phyloP scores from a whole-genome alignment of 92 coral and sea anemone species.

The Anthopleura xanthogrammica region DNA sequence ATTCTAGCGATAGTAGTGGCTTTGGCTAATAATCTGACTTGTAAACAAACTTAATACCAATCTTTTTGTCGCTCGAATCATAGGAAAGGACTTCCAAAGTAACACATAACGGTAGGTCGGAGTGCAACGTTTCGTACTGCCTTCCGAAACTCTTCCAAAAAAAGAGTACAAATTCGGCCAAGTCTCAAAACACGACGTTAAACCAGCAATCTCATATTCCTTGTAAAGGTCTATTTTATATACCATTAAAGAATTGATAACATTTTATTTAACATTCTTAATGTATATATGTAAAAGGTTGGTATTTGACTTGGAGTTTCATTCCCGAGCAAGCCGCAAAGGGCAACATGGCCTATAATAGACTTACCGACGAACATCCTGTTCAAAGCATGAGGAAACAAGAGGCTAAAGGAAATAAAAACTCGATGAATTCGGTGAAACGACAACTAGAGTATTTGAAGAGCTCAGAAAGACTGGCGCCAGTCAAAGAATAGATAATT shows the following conservation, averaged over 20 bases:
- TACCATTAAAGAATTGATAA: slow-evolving; percentile 15
- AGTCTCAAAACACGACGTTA: not conserved
- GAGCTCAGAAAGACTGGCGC: slow-evolving; percentile 80
- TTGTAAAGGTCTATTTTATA: not conserved
- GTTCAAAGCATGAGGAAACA: slow-evolving; percentile 31
- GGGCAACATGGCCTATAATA: not conserved
- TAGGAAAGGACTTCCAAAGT: not conserved
- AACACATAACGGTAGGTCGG: not conserved
- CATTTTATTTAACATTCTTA: slow-evolving; percentile 15
- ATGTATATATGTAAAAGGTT: slow-evolving; percentile 1
- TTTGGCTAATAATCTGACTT: slow-evolving; percentile 24
- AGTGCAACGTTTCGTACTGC: too few relatives aligned
- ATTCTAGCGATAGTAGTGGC: slow-evolving; percentile 3
- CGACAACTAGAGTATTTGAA: slow-evolving; percentile 33
- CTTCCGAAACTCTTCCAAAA: too few relatives aligned
- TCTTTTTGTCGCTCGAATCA: not conserved
- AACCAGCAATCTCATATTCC: not conserved
- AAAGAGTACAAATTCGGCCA: not conserved
- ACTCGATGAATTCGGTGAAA: slow-evolving; percentile 37
- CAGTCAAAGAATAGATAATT: slow-evolving; percentile 81
- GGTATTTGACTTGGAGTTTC: slow-evolving; percentile 4
- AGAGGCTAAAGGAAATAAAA: slow-evolving; percentile 26
- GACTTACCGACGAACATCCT: slow-evolving; percentile 19
- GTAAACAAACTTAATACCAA: slow-evolving; percentile 10
- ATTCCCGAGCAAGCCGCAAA: slow-evolving; percentile 7